Conservation (phyloP, 1,140 invertebrate genomes). For the Drosophila lowei region DNA sequence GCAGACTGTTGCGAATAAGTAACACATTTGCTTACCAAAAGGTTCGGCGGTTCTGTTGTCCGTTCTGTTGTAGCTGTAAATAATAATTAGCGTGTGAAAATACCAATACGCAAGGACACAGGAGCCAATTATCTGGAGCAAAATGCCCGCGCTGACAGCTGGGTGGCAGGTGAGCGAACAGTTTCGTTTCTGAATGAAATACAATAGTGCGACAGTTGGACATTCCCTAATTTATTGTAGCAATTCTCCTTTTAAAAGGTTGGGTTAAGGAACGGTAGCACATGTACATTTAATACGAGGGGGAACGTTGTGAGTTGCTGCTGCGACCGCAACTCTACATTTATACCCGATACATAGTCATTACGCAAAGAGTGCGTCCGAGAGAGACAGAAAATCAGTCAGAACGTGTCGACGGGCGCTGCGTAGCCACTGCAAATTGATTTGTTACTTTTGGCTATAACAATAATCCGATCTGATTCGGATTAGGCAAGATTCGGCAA, state of each 20-base stretch:
- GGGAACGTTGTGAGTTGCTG: no score
- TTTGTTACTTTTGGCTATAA: no score
- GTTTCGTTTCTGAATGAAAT: not conserved
- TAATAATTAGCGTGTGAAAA: slow-evolving; percentile 77
- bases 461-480: no score
- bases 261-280: slow-evolving; percentile 28
- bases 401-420: no score
- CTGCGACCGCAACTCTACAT: no score
- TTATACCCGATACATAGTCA: no score
- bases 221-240: slow-evolving; percentile 24
- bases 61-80: slow-evolving; percentile 46
- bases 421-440: no score
- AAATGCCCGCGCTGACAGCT: slow-evolving; percentile 30
- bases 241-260: slow-evolving; percentile 4
- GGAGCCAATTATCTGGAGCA: slow-evolving; percentile 59
- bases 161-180: no score
- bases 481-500: no score
- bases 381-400: no score
- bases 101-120: slow-evolving; percentile 63
- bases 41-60: slow-evolving; percentile 6
- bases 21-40: slow-evolving; percentile 64
- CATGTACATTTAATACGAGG: slow-evolving; percentile 15
- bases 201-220: slow-evolving; percentile 12
- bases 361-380: no score
- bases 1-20: slow-evolving; percentile 20